Evolutionary conservation across 2,888 invertebrate genomes (phyloP), one percentile per base, ranked within the genome.

Genomic region (Acronicta leporina): DNA sequence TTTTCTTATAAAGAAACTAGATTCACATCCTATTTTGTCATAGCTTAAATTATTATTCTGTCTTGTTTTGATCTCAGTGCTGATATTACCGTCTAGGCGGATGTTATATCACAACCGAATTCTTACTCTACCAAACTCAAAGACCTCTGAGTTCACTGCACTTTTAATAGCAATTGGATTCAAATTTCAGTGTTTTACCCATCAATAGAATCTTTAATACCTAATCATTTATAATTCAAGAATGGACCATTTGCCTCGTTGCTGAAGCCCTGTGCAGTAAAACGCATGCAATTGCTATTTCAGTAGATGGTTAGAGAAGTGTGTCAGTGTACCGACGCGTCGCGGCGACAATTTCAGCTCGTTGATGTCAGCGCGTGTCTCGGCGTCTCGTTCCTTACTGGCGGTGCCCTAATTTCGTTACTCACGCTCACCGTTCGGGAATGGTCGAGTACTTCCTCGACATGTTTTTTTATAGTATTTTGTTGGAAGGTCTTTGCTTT

Each of bases 311-410:
- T 73, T 76, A 65, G 66, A 46, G 54, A 92, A 89, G 79, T 89
- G 87, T 92, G 93, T 92, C 91, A 93, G 84, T 92, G 72, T 88
- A 88, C 68, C 92, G 87, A 82, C 84, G 78, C 85, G 89, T 87
- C 91, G 87, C 86, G 84, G 77, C 76, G 86, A 84, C 90, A 87
- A 90, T 89, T 90, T 89, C 84, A 88, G 84, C 86, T 87, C 78
- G 84, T 87, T 85, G 78, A 50, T 73, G 77, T 75, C 68, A 56
- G 61, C 49, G 49, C 58, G 50, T 54, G 46, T 47, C 46, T 47
- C 46, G 44, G 13, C 44, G 47, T 42, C 65, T 53, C 45, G 50
- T 67, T 79, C 76, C 80, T 73, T 68, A 63, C 68, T 64, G 68
- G 70, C 76, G 79, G 66, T 83, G 87, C 76, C 80, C 87, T 80